phyloP scores from a whole-genome alignment of 2,888 invertebrate genomes.

The Temnothorax unifasciatus region DNA sequence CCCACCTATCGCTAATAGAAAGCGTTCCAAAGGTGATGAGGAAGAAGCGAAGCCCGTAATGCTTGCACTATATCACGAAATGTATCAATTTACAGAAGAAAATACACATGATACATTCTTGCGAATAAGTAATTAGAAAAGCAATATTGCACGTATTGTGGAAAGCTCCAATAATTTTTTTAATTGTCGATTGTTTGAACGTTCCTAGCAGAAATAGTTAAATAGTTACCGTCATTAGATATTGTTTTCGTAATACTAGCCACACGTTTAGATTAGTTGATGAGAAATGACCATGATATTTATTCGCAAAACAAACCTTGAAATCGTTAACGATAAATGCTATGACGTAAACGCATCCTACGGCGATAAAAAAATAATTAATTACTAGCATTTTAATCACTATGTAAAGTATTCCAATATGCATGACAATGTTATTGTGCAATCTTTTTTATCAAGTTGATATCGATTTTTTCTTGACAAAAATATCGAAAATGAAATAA shows the following conservation, averaged over 20 bases:
- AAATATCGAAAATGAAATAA: not conserved
- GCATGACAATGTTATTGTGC: not conserved
- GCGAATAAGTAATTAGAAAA: conserved; percentile 8
- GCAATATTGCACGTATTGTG: not conserved
- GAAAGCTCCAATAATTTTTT: not conserved
- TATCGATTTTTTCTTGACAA: not conserved
- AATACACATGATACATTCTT: not conserved
- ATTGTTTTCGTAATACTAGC: not conserved
- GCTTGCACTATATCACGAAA: not conserved
- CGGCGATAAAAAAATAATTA: not conserved
- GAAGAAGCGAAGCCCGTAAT: not conserved
- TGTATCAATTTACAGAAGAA: not conserved
- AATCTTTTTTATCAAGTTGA: not conserved
- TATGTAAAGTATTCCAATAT: conserved; percentile 3
- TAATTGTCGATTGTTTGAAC: not conserved
- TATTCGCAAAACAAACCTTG: conserved; percentile 7
- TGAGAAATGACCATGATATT: not conserved
- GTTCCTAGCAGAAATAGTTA: not conserved
- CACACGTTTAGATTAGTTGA: not conserved
- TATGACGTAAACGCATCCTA: not conserved
- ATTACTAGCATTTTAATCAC: not conserved
- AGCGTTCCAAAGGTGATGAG: not conserved
- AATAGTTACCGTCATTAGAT: not conserved
- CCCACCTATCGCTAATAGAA: not conserved
- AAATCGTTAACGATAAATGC: not conserved